Conservation (phyloP, 35 echinoderm and acorn worm genomes). For the Eucidaris tribuloides region DNA sequence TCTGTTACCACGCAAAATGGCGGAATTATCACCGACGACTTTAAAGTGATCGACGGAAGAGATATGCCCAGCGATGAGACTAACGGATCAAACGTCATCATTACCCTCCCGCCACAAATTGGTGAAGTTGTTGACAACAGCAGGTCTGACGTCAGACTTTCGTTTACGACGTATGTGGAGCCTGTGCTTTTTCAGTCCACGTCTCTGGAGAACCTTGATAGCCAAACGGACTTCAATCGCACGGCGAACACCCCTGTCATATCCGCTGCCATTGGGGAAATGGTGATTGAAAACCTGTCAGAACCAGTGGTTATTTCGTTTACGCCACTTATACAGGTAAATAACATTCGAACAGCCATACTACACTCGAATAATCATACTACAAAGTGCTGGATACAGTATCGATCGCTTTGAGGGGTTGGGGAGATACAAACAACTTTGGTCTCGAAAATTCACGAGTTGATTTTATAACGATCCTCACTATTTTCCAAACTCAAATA, state of each 20-base stretch:
- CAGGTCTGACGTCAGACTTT: background rate
- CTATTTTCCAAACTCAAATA: no score
- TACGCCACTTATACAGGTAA: constrained; percentile 5
- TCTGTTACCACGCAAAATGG: background rate
- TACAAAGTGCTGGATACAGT: no score
- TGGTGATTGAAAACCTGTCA: background rate
- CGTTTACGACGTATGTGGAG: constrained; percentile 7
- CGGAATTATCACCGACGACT: background rate
- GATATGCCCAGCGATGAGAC: background rate
- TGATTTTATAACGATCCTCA: no score
- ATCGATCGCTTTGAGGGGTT: no score
- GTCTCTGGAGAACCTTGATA: background rate
- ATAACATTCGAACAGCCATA: no score
- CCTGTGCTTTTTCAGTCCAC: background rate
- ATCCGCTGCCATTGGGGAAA: background rate
- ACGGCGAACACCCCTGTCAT: constrained; percentile 7
- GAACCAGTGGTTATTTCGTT: constrained; percentile 2
- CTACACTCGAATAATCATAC: no score
- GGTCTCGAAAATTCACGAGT: no score
- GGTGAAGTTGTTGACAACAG: background rate
- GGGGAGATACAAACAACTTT: no score
- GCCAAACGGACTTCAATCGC: background rate
- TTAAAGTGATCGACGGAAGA: background rate
- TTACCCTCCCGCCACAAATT: background rate
- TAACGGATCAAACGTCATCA: background rate